Evolutionary conservation across 2,797 vertebrate species (phyloP).

Genomic region (Pterois miles): DNA sequence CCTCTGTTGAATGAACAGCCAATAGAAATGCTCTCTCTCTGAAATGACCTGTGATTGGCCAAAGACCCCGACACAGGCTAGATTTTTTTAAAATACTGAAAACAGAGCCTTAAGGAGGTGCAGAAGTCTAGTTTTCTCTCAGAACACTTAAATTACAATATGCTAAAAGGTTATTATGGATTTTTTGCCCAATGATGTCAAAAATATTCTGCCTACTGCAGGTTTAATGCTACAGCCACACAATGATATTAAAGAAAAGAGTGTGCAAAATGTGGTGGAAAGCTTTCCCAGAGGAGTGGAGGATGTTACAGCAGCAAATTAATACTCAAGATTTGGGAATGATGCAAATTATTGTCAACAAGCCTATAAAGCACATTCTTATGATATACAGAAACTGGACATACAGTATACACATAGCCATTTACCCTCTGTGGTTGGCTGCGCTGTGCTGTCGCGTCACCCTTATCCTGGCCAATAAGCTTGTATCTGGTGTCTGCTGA

Average conservation of each 20-base stretch:
- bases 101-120: no score
- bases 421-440: conserved; percentile 29
- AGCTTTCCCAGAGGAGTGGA: neutral
- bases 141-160: no score
- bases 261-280: neutral
- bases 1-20: no score
- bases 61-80: no score
- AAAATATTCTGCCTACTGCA: no score
- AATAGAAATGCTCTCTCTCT: no score
- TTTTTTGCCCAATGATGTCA: no score
- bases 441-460: conserved; percentile 10
- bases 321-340: neutral
- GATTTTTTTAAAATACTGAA: no score
- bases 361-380: neutral
- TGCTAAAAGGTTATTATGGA: no score
- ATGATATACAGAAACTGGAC: neutral
- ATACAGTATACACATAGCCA: neutral
- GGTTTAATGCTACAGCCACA: neutral
- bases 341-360: neutral
- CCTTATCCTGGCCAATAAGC: conserved; percentile 64
- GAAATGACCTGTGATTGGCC: no score
- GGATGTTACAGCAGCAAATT: neutral
- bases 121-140: no score
- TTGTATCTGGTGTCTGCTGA: conserved; percentile 48
- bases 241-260: neutral